Evolutionary conservation across 2,888 invertebrate species (phyloP).

Genomic region (Alloplasta piceator): DNA sequence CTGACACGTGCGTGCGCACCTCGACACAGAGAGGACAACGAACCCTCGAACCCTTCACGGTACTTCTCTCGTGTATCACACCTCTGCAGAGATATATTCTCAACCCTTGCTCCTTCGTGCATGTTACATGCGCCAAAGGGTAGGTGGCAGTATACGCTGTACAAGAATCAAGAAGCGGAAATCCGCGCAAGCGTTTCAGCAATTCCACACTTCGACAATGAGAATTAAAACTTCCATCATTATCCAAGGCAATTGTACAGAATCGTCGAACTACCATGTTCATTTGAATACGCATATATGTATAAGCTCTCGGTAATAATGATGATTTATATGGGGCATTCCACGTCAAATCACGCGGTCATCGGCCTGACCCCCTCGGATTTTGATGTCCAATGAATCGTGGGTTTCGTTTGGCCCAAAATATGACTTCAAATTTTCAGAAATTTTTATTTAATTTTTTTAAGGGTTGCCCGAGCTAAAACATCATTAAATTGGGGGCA

Average conservation of each 20-base stretch:
- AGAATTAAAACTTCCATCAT: slow-evolving; percentile 64
- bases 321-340: background rate
- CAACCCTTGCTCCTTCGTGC: slow-evolving; percentile 16
- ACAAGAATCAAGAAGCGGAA: background rate
- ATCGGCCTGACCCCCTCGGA: too few relatives aligned
- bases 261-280: slow-evolving; percentile 23
- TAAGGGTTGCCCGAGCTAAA: too few relatives aligned
- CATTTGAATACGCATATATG: background rate
- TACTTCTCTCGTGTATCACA: slow-evolving; percentile 8
- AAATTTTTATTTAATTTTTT: too few relatives aligned
- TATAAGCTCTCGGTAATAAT: slow-evolving; percentile 10
- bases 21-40: slow-evolving; percentile 37
- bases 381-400: too few relatives aligned
- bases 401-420: too few relatives aligned
- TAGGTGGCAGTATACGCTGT: background rate
- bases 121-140: background rate
- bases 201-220: slow-evolving; percentile 39
- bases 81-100: background rate
- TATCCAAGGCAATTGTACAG: slow-evolving; percentile 45
- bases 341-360: too few relatives aligned
- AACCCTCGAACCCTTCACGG: slow-evolving; percentile 8
- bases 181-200: slow-evolving; percentile 26
- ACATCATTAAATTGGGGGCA: too few relatives aligned
- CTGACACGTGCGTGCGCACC: slow-evolving; percentile 62
- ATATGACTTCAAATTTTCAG: too few relatives aligned